Evolutionary conservation across 2,113 vertebrate genomes (phyloP), one percentile per base, ranked within the genome.

Genomic region (Neogobius melanostomus): DNA sequence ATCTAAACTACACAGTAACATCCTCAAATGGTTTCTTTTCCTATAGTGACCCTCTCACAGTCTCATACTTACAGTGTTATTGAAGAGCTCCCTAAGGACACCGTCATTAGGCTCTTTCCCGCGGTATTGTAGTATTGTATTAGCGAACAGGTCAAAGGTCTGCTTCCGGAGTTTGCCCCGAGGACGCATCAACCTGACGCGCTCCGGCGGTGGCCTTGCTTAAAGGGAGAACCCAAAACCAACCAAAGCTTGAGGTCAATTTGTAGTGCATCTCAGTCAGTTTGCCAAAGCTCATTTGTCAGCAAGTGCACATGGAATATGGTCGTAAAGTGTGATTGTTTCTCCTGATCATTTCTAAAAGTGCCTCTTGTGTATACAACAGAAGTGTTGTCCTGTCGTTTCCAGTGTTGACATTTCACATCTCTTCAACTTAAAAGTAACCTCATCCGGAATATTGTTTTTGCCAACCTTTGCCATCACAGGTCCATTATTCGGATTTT

Each of bases 141-240:
- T 11, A 8, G 65, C 43, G 15, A 54, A 56, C 2, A 65, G 79
- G 79, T 81, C 77, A 75, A 56, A 70, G 75, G 76, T 82, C 70
- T 74, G 70, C 76, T 77, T 78, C 47, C 53, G 71, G 36, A 42
- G 28, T 59, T 57, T 44, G 42, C 59, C 42, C 42, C 36, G 4
- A 44, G 59, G 36, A 7, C 7, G 15, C 44, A 1, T 64, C 61
- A 64, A 21, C 12, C 3, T 46, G 61, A 59, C 74, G 65, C 73
- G 56, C 66, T 61, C 68, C 75, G 77, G 70, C 64, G 64, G 77
- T 81, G 85, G 72, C 54, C 67, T 82, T 68, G 73, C 86, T 83
- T 12, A 11, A 48, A 78, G 82, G 59, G 51, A 82, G 53, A 85
- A 87, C 63, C 48, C 7, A 63, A 81, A 76, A 79, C 54, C 77